Percentiles rank a stretch among this genome's conserved stretches.
Conservation (phyloP, 2,888 invertebrate genomes). For the Leptinotarsa peninsularis region DNA sequence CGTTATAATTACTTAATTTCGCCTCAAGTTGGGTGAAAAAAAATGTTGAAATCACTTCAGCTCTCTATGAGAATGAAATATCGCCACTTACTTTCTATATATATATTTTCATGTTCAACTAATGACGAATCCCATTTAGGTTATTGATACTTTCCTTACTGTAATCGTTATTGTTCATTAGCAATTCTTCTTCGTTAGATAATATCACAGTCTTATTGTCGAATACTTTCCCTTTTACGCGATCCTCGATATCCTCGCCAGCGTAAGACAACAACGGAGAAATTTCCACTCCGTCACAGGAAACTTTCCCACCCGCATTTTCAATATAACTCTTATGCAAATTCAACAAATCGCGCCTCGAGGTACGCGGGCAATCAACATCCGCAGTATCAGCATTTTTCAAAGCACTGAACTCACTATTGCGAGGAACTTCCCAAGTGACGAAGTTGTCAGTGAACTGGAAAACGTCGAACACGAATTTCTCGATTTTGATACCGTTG, state of each 20-base stretch:
- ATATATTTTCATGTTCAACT: neutral
- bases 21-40: no score
- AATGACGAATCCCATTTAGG: neutral
- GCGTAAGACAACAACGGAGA: constrained; percentile 91
- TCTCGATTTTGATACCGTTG: constrained; percentile 99
- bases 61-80: neutral
- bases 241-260: constrained; percentile 82
- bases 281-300: constrained; percentile 82
- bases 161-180: constrained; percentile 38
- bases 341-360: constrained; percentile 79
- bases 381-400: constrained; percentile 92
- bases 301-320: constrained; percentile 83
- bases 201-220: constrained; percentile 48
- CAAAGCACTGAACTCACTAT: constrained; percentile 95
- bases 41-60: no score
- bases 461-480: constrained; percentile 99
- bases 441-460: constrained; percentile 91
- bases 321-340: constrained; percentile 85
- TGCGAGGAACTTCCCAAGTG: constrained; percentile 91
- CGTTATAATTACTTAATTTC: no score
- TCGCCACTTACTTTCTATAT: neutral
- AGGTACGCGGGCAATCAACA: constrained; percentile 92
- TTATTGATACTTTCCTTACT: constrained; percentile 26
- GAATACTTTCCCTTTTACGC: constrained; percentile 54
- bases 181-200: constrained; percentile 50